Base-by-base conservation (phyloP, 2,797 vertebrate genomes). In the Anguilla anguilla region DNA sequence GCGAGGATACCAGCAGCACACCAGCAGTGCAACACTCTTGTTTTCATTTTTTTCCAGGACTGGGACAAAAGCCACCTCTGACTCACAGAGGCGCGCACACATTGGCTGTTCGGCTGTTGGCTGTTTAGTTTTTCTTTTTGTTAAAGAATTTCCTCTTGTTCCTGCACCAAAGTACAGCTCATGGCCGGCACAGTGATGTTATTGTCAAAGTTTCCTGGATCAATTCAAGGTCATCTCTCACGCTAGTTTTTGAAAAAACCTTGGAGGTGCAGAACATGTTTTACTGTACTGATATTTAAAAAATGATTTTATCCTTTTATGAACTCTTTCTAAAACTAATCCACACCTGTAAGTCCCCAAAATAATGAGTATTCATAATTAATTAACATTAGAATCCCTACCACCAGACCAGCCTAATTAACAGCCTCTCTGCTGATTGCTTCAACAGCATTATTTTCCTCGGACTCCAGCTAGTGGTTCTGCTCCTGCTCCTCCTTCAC, bases 191-290 rank as follows among this genome's bases (percentile, higher is more conserved):
- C 91, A 91, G 89, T 28, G 72, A 51, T 88, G 93, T 93, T 92
- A 94, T 93, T 94, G 94, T 95, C 92, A 95, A 90, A 94, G 91
- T 95, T 96, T 96, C 95, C 94, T 95, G 93, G 92, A 93, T 92
- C 90, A 90, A 92, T 89, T 93, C 91, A 85, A 92, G 91, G 92
- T 93, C 92, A 91, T 84, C 46, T 90, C 84, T 57, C 67, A 6
- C 25, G 79, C 43, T 49, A 5, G 22, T 17, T 82, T 82, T 82
- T 51, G 79, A 82, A 82, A 46, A 82, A 82, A 82, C 43, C 39
- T 46, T 83, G 13, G 87, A 88, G 86, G 43, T 25, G 74, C n/a
- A 43, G 31, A 82, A 82, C 10, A 82, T 13, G 6, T 46, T 79
- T 79, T 46, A 46, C 74, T 43, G 74, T 22, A 46, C 13, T 31